Evolutionary conservation across 1,140 invertebrate genomes (phyloP), one percentile per base, ranked within the genome.

Genomic region (Probaryconus sp.): DNA sequence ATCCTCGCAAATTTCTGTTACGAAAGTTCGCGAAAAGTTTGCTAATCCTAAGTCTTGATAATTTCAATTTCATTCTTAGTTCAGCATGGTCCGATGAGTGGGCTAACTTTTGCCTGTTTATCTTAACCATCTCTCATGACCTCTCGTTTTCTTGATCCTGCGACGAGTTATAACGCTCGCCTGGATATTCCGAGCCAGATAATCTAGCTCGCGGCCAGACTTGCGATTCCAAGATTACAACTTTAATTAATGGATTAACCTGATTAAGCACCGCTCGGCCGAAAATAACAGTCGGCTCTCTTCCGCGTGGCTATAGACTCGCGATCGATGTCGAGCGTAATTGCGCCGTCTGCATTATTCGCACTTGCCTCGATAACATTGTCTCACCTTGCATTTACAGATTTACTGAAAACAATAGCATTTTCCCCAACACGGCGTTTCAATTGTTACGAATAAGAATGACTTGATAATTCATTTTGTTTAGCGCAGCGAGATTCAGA

Each of bases 161-260:
- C 33, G 17, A n/a, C 31, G 33, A 60, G 21, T n/a, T n/a, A n/a
- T 17, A 42, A 70, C 61, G 55, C 51, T 24, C 21, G 21, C 9
- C 20, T 26, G 53, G 2, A 31, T 33, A 60, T 45, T 53, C 35
- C 31, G 2, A 31, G 37, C n/a, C 26, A 13, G 10, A 35, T 37
- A 21, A 37, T 26, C 9, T 20, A 26, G 33, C 67, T 13, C 33
- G 40, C 45, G 31, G 53, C 38, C 30, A 43, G 26, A 16, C 60
- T 38, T 24, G 28, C 53, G 58, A 65, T 64, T 65, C 47, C 69
- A 73, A 73, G 60, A 73, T 73, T 73, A 61, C 69, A 65, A 73
- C 42, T 73, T 73, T 73, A 73, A 73, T 65, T 73, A 65, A 61
- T 26, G 60, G 69, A 65, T 65, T 72, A 72, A 43, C 45, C 69